Base-by-base conservation (phyloP, 2,888 invertebrate species). In the Sericinus montela region DNA sequence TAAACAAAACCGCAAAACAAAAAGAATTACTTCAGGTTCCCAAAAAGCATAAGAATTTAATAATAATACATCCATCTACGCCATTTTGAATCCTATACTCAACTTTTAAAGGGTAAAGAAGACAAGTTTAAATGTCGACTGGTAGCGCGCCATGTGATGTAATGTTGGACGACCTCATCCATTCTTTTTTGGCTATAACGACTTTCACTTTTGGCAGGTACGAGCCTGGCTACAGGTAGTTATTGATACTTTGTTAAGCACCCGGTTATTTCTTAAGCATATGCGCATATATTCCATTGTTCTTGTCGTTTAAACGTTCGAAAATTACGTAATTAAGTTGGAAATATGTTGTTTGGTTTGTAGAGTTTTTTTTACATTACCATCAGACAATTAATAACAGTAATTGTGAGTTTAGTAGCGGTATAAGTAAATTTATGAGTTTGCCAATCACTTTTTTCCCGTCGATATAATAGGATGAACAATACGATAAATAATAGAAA, bases 181-280 rank as follows among this genome's bases (percentile, higher is more conserved):
- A 63, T 67, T 66, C 70, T 63, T 68, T 69, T 77, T 78, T 70
- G 75, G 75, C 55, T 52, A 58, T 57, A 57, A 61, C 68, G 49
- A 74, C 79, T 79, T 79, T 79, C 78, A 77, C 79, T 79, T 79
- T 75, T 69, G 60, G 65, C 61, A 44, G 56, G 62, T 58, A 58
- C 60, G 55, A 60, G 47, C 47, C 45, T 41, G 47, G 25, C 8
- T 25, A 25, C 25, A 25, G 25, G 25, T 45, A 42, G 40, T 45
- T 51, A 49, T 44, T 45, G 57, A 53, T 57, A 44, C 45, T 48
- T 49, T 48, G 49, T 48, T 42, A 55, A 37, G 36, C 34, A 49
- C 38, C 23, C 16, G 13, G 30, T 28, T 49, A 42, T 52, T 48
- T 44, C 32, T 46, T 37, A 50, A 47, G 39, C 19, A 16, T 23